Conservation (phyloP, 1,140 invertebrate species). For the Drosophila orosa region DNA sequence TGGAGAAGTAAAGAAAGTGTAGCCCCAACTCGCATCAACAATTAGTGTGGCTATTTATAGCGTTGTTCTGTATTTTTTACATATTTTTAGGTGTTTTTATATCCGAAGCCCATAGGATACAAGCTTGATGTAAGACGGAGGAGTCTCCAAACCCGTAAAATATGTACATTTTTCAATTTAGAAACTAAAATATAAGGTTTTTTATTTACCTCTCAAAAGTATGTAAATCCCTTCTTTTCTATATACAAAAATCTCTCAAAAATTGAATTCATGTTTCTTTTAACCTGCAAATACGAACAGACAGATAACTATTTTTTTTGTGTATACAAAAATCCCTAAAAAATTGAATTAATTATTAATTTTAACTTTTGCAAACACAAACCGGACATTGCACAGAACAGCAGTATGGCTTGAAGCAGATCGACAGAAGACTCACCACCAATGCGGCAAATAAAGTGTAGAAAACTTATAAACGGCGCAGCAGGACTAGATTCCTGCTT, state of each 20-base stretch:
- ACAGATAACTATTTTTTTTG: too few relatives aligned
- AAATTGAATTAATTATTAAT: not conserved
- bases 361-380: not conserved
- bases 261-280: not conserved
- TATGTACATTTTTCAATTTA: not conserved
- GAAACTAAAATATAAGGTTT: too few relatives aligned
- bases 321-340: not conserved
- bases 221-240: not conserved
- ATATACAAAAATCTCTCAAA: not conserved
- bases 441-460: too few relatives aligned
- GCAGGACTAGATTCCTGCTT: too few relatives aligned
- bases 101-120: too few relatives aligned
- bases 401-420: too few relatives aligned
- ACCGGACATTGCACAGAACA: too few relatives aligned
- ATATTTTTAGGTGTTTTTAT: not conserved
- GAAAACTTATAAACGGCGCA: too few relatives aligned
- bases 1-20: not conserved
- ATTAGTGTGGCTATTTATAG: not conserved
- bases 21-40: not conserved
- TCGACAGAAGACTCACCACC: too few relatives aligned
- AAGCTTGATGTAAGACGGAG: not conserved
- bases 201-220: not conserved
- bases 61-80: not conserved
- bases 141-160: not conserved
- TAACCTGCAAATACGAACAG: not conserved